Percentiles rank a stretch among this genome's conserved stretches.
phyloP scores from a whole-genome alignment of 2,797 vertebrate species.

The Propithecus deckenii region DNA sequence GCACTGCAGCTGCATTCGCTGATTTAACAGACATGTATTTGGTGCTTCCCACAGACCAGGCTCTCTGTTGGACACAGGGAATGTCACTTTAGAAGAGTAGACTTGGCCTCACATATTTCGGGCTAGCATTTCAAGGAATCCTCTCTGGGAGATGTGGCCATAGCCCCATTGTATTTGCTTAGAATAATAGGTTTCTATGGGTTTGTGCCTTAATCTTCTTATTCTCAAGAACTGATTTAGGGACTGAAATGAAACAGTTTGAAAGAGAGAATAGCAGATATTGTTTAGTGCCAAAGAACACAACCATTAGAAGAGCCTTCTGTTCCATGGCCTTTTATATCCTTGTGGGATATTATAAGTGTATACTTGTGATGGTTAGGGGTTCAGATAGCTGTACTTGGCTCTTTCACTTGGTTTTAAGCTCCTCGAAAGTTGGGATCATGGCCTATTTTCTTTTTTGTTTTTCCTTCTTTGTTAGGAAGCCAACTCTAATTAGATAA shows the following conservation, averaged over 20 bases:
- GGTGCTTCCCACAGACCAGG: fast-evolving
- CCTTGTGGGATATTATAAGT: neutral
- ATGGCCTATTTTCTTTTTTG: neutral
- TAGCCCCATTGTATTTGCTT: neutral
- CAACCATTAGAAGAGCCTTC: neutral
- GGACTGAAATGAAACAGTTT: neutral
- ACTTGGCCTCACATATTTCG: too few species aligned
- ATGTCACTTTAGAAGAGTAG: neutral
- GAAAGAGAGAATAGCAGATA: neutral
- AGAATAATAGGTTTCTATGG: neutral
- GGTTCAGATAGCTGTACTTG: neutral
- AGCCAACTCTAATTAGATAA: neutral
- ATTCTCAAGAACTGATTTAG: neutral
- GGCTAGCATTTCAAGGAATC: neutral
- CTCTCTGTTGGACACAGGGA: neutral
- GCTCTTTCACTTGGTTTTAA: neutral
- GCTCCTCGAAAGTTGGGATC: neutral
- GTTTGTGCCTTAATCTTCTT: neutral
- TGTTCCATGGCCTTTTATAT: neutral
- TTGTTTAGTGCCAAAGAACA: neutral
- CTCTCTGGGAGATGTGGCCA: neutral
- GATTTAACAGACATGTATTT: neutral
- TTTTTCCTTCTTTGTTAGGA: neutral
- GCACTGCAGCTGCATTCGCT: fast-evolving
- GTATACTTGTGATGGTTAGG: neutral